Evolutionary conservation across 2,797 vertebrate species (phyloP).

Genomic region (Leptoclinus maculatus): DNA sequence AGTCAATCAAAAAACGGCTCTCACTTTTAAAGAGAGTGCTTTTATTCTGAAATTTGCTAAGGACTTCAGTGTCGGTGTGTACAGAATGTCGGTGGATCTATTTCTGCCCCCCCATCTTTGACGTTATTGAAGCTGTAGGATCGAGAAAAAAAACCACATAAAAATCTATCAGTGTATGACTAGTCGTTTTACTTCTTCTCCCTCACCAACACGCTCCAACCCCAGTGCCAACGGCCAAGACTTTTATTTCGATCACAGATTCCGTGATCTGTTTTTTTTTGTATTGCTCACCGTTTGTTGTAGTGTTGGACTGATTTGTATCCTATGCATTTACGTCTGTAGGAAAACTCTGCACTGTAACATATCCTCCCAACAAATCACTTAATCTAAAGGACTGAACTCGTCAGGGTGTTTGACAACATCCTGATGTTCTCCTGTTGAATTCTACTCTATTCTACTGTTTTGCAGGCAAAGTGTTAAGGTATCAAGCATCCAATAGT

Average conservation of each 20-base stretch:
- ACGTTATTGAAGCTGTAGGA: slow-evolving; percentile 48
- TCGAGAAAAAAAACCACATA: slow-evolving; percentile 21
- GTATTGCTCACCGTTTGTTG: slow-evolving; percentile 62
- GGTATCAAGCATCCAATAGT: slow-evolving; percentile 11
- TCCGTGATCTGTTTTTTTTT: slow-evolving; percentile 49
- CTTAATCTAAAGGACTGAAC: slow-evolving; percentile 26
- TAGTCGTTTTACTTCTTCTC: slow-evolving; percentile 21
- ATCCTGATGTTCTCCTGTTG: slow-evolving; percentile 17
- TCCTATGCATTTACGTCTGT: slow-evolving; percentile 76
- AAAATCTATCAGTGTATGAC: slow-evolving; percentile 46
- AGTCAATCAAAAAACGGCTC: slow-evolving; percentile 40
- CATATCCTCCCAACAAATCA: slow-evolving; percentile 38
- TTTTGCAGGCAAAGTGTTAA: slow-evolving; percentile 45
- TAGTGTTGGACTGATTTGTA: slow-evolving; percentile 72
- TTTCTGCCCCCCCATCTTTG: slow-evolving; percentile 45
- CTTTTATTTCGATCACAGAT: slow-evolving; percentile 64
- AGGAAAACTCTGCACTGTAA: slow-evolving; percentile 57
- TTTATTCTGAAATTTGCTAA: slow-evolving; percentile 63
- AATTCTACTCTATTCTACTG: slow-evolving; percentile 12
- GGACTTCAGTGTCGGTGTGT: slow-evolving; percentile 66
- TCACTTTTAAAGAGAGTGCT: slow-evolving; percentile 58
- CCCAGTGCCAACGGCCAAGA: slow-evolving; percentile 75
- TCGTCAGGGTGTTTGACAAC: slow-evolving; percentile 24
- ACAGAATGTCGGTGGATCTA: slow-evolving; percentile 56
- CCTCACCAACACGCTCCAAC: slow-evolving; percentile 10